These are phyloP conservation scores for Chrysopa pallens DNA, from an alignment of 1,140 invertebrate genomes.

Conservation along the genomic window DNA sequence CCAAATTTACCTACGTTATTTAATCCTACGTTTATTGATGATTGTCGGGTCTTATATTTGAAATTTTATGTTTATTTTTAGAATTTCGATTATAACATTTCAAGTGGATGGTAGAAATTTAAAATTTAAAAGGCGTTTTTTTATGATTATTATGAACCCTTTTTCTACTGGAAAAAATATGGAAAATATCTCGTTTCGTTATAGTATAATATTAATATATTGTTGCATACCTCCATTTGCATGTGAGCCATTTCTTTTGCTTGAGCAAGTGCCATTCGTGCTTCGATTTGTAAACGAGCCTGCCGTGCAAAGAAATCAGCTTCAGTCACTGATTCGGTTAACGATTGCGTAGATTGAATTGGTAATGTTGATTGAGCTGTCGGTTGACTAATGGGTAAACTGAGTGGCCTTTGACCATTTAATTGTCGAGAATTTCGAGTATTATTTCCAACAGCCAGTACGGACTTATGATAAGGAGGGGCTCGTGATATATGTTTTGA, in stretches of 20 bases:
- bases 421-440: too few species aligned
- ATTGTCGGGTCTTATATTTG: too few species aligned
- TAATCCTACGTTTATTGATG: too few species aligned
- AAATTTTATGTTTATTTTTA: too few species aligned
- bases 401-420: conserved; percentile 12
- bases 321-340: conserved; percentile 26
- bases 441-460: neutral
- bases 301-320: conserved; percentile 65
- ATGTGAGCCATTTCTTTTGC: conserved; percentile 82
- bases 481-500: neutral
- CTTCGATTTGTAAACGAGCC: conserved; percentile 74
- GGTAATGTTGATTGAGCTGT: neutral
- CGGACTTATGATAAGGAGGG: neutral
- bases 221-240: conserved; percentile 63
- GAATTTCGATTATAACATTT: too few species aligned
- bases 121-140: too few species aligned
- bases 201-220: too few species aligned
- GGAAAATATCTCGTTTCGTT: too few species aligned
- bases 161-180: too few species aligned
- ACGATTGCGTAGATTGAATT: conserved; percentile 8
- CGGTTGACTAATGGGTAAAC: conserved; percentile 15
- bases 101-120: too few species aligned
- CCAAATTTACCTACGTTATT: too few species aligned
- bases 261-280: conserved; percentile 73
- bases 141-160: too few species aligned